Percentiles rank a stretch among this genome's conserved stretches.
Conservation (phyloP, 2,797 vertebrate genomes). For the Trichosurus vulpecula region DNA sequence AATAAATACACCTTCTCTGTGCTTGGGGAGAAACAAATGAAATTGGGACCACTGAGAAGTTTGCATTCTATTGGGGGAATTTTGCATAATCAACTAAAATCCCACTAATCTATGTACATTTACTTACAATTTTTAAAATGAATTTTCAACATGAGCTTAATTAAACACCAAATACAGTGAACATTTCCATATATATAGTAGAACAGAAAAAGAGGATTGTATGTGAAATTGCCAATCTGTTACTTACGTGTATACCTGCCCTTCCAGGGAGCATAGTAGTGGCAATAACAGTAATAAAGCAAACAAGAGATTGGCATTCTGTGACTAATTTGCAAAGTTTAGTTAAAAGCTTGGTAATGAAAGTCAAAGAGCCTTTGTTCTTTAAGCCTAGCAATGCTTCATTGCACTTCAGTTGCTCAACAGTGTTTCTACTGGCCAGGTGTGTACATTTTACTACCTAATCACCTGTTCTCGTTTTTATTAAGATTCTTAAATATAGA, state of each 20-base stretch:
- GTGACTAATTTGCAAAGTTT: slow-evolving; percentile 24
- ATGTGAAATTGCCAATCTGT: not conserved
- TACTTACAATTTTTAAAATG: not conserved
- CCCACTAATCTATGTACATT: not conserved
- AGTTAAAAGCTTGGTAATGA: slow-evolving; percentile 37
- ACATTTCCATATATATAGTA: not conserved
- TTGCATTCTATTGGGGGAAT: not conserved
- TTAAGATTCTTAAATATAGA: not conserved
- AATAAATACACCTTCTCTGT: not conserved
- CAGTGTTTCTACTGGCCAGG: slow-evolving; percentile 43
- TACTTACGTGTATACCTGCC: not conserved
- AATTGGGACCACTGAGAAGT: not conserved
- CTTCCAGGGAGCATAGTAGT: not conserved
- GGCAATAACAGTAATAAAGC: slow-evolving; percentile 41
- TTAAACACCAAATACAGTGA: not conserved
- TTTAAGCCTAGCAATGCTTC: not conserved
- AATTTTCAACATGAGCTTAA: not conserved
- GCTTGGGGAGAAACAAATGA: not conserved
- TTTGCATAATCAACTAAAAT: not conserved
- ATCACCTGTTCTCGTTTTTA: not conserved
- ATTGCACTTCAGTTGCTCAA: slow-evolving; percentile 3
- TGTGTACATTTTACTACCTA: not conserved
- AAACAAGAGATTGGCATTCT: not conserved
- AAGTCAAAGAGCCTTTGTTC: slow-evolving; percentile 56
- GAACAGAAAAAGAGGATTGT: not conserved